A percentile compares a stretch with the other conserved stretches of the same genome.
These are phyloP conservation scores for Dyspetes luteomarginatus DNA, from an alignment of 2,888 invertebrate species.

Conservation along the genomic window DNA sequence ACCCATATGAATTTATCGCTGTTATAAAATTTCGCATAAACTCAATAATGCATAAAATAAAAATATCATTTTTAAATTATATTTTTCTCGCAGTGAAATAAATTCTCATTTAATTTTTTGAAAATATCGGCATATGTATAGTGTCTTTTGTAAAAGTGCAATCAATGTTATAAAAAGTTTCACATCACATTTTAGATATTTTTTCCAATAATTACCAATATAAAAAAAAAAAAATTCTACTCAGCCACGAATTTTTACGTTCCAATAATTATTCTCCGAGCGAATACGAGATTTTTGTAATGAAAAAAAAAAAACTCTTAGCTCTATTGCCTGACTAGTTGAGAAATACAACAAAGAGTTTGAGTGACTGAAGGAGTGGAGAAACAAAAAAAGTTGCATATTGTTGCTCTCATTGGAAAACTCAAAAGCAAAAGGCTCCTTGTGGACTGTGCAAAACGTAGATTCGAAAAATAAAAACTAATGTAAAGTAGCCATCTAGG, in stretches of 20 bases:
- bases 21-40: no score
- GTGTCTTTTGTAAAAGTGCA: no score
- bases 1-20: no score
- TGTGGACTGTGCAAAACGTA: slow-evolving; percentile 6
- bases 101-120: no score
- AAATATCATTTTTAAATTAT: no score
- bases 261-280: neutral
- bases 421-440: slow-evolving; percentile 5
- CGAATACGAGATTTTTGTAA: neutral
- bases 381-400: slow-evolving; percentile 27
- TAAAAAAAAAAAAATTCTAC: neutral
- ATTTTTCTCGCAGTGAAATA: no score
- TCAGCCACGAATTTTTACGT: neutral
- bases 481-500: slow-evolving; percentile 1
- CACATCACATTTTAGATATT: no score
- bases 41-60: no score
- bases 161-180: no score
- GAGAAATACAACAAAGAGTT: neutral
- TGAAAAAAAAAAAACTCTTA: neutral
- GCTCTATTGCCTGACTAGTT: neutral
- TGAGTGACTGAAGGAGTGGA: neutral
- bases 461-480: slow-evolving; percentile 4
- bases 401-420: slow-evolving; percentile 10
- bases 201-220: neutral
- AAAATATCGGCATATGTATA: no score